These are phyloP conservation scores for Aphis craccivora DNA, from an alignment of 1,140 invertebrate species.

Conservation along the genomic window DNA sequence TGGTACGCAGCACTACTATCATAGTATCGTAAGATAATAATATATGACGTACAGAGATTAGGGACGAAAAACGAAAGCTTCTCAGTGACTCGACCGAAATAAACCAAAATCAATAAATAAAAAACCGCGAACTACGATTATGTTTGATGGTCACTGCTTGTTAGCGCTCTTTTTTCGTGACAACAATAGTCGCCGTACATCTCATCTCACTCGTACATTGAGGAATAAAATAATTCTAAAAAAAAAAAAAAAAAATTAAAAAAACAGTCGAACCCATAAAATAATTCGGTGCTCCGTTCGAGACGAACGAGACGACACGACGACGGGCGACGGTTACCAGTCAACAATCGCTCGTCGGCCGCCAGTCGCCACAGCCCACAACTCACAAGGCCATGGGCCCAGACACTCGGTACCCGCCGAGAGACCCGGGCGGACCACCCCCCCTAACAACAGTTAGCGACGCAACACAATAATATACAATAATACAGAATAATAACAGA, in stretches of 20 bases:
- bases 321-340: background rate
- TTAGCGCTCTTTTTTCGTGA: background rate
- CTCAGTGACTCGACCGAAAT: background rate
- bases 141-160: background rate
- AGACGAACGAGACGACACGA: too few species aligned
- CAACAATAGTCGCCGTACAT: background rate
- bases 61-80: background rate
- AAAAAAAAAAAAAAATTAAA: background rate
- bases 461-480: background rate
- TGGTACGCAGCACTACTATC: background rate
- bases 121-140: background rate
- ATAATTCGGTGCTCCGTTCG: background rate
- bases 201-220: background rate
- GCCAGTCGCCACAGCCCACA: background rate
- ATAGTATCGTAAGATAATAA: too few species aligned
- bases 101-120: background rate
- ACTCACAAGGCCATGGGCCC: background rate
- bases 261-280: background rate
- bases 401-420: too few species aligned
- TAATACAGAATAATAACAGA: background rate
- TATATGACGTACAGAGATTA: background rate
- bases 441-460: background rate
- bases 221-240: background rate
- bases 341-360: background rate
- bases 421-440: too few species aligned